Conservation (phyloP, 2,888 invertebrate species). For the Pterostichus madidus region DNA sequence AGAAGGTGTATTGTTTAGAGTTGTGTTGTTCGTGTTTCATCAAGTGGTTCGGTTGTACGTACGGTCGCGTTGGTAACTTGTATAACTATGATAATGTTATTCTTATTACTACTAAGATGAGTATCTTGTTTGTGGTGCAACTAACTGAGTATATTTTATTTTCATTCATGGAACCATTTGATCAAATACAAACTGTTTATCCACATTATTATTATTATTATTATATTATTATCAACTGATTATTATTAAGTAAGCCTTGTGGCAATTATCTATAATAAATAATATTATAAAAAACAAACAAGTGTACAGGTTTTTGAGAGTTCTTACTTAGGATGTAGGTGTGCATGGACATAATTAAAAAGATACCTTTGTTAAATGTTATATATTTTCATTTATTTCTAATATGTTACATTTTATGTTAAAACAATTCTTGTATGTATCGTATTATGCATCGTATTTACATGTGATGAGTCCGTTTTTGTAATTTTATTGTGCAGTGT, state of each 20-base stretch:
- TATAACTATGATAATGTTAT: constrained; percentile 50
- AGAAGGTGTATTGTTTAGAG: constrained; percentile 59
- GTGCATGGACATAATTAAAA: constrained; percentile 54
- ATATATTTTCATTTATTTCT: constrained; percentile 59
- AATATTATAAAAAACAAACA: constrained; percentile 64
- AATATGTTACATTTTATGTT: constrained; percentile 59
- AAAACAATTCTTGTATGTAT: constrained; percentile 61
- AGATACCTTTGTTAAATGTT: constrained; percentile 52
- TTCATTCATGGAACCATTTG: constrained; percentile 67
- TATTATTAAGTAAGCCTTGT: constrained; percentile 68
- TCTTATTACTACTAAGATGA: constrained; percentile 21
- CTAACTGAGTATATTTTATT: constrained; percentile 40
- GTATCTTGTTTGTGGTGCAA: constrained; percentile 27
- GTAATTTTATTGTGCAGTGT: constrained; percentile 56
- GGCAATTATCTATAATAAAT: constrained; percentile 69
- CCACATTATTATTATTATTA: constrained; percentile 60
- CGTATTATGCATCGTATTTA: constrained; percentile 59
- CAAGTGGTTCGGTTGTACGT: constrained; percentile 44
- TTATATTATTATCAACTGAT: constrained; percentile 62
- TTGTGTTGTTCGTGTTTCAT: constrained; percentile 57
- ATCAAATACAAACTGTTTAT: constrained; percentile 69
- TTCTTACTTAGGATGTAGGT: constrained; percentile 60
- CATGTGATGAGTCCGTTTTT: constrained; percentile 59
- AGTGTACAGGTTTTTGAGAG: constrained; percentile 62
- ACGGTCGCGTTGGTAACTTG: constrained; percentile 14